These are phyloP conservation scores for Yasuhikotakia modesta DNA, from an alignment of 2,797 vertebrate species.

Conservation along the genomic window DNA sequence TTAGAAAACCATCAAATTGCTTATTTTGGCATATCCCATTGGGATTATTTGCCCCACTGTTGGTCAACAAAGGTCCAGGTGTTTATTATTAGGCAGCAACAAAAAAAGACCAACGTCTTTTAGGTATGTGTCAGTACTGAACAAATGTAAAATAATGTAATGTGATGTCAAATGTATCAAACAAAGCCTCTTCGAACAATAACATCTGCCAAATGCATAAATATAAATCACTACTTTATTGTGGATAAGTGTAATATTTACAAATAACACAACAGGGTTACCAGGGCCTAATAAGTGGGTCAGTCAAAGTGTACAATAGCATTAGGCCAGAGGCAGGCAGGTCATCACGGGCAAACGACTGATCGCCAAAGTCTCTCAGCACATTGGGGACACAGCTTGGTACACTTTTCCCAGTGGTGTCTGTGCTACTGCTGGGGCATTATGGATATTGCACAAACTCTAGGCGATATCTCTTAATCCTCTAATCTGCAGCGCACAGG, in stretches of 20 bases:
- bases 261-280: slow-evolving; percentile 32
- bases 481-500: slow-evolving; percentile 56
- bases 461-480: slow-evolving; percentile 60
- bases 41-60: background rate
- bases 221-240: slow-evolving; percentile 8
- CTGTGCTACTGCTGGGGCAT: slow-evolving; percentile 37
- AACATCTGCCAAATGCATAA: background rate
- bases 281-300: slow-evolving; percentile 37
- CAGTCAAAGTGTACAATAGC: slow-evolving; percentile 24
- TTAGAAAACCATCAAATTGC: too few species aligned
- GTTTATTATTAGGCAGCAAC: background rate
- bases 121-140: too few species aligned
- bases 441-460: slow-evolving; percentile 58
- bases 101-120: background rate
- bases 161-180: too few species aligned
- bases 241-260: slow-evolving; percentile 1
- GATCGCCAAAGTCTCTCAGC: slow-evolving; percentile 11
- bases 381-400: background rate
- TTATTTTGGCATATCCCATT: background rate
- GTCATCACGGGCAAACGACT: slow-evolving; percentile 14
- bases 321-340: slow-evolving; percentile 8
- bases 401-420: slow-evolving; percentile 11
- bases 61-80: background rate
- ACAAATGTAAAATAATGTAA: too few species aligned
- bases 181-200: background rate